These are phyloP conservation scores for Thunnus maccoyii DNA, from an alignment of 2,113 vertebrate genomes.

Conservation along the genomic window DNA sequence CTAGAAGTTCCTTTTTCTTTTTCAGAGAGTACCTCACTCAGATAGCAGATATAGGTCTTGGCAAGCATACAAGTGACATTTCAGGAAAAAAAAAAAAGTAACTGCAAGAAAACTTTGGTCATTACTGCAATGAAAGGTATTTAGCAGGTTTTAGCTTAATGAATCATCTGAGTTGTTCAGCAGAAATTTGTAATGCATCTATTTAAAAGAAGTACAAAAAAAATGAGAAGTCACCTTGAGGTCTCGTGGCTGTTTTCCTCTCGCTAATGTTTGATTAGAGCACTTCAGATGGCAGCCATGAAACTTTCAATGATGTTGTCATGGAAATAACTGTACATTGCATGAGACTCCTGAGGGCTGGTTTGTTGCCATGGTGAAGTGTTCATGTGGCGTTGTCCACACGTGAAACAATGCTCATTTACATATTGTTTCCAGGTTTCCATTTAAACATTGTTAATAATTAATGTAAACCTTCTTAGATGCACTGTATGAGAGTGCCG, in stretches of 20 bases:
- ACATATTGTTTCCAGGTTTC: constrained; percentile 15
- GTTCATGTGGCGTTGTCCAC: constrained; percentile 51
- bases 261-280: constrained; percentile 64
- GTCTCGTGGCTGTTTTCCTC: constrained; percentile 56
- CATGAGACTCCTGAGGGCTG: constrained; percentile 45
- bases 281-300: constrained; percentile 51
- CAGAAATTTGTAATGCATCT: neutral
- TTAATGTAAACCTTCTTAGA: constrained; percentile 22
- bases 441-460: constrained; percentile 27
- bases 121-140: constrained; percentile 34
- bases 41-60: constrained; percentile 9
- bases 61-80: constrained; percentile 28
- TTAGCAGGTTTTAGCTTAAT: constrained; percentile 49
- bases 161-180: constrained; percentile 15
- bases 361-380: constrained; percentile 74
- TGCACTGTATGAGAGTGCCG: neutral
- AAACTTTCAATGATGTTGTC: constrained; percentile 77
- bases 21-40: constrained; percentile 1
- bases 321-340: constrained; percentile 63
- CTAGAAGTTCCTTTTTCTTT: constrained; percentile 11
- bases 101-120: constrained; percentile 17
- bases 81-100: constrained; percentile 39
- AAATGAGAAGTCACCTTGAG: constrained; percentile 55
- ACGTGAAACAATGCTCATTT: constrained; percentile 59
- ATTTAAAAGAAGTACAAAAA: constrained; percentile 37